Base-by-base conservation (phyloP, 2,113 vertebrate genomes). In the Anolis sagrei region DNA sequence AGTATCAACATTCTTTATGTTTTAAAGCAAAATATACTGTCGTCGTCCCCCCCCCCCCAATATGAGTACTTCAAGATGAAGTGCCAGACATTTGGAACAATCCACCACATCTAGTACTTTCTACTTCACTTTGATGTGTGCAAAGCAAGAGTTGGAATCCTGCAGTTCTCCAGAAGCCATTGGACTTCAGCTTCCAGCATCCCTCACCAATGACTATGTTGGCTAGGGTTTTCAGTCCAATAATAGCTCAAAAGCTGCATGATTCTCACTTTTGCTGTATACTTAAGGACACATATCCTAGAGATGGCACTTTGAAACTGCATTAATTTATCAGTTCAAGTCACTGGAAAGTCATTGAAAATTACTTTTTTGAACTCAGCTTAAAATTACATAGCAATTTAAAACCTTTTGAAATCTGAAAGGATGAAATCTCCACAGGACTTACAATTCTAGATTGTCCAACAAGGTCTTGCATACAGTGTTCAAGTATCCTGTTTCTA, bases 401-500 rank as follows among this genome's bases (percentile, higher is more conserved):
- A 16, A 86, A 5, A 77, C 76, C 21, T 78, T 29, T 74, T 66
- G 49, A 68, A 87, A 49, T 9, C 5, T 44, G 77, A 82, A 39
- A 61, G 69, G 14, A 83, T 77, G 72, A 14, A 58, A 16, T 4
- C 4, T 16, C 54, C 79, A 58, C 73, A 85, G 84, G 88, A 98
- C 98, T 94, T 97, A 99, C 98, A 95, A 92, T 89, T 97, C 97
- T 54, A 99, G 97, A 97, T 98, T 99, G 92, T 99, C 98, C 92
- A 99, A 95, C 74, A 99, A 91, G 23, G 97, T 97, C 95, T 98
- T 97, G 93, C 98, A 99, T 94, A 98, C 97, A 51, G 97, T 97
- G 58, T 96, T 97, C 94, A 99, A 95, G 94, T 99, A 99, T 86
- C 98, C 98, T 0, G 98, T 99, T 95, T 99, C 98, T 92, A 99